phyloP scores from a whole-genome alignment of 2,797 vertebrate species.

The Cyprinodon diabolis region DNA sequence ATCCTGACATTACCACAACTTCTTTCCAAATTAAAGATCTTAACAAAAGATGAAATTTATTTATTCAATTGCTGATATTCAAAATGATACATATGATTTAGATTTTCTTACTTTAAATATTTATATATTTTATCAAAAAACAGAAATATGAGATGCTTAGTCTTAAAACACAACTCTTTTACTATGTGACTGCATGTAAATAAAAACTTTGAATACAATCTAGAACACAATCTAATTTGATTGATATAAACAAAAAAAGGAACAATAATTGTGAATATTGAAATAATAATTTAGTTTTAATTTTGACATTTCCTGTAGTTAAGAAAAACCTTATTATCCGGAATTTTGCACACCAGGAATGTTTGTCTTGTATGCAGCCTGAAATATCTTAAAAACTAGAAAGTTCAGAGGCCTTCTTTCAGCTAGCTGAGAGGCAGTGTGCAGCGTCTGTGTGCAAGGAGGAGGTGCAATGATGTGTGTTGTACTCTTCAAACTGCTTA shows the following conservation, averaged over 20 bases:
- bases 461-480: background rate
- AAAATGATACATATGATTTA: background rate
- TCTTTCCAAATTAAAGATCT: too few relatives aligned
- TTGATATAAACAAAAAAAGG: too few relatives aligned
- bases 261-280: too few relatives aligned
- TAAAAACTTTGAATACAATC: too few relatives aligned
- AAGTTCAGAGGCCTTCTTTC: background rate
- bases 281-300: too few relatives aligned
- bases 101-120: background rate
- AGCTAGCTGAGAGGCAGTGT: background rate
- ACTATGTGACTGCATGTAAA: background rate
- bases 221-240: too few relatives aligned
- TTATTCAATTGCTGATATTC: background rate
- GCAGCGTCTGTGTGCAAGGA: background rate
- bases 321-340: background rate
- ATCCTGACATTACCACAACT: too few relatives aligned
- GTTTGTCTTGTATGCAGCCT: background rate
- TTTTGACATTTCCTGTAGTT: background rate
- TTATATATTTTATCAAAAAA: background rate
- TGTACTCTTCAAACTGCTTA: too few relatives aligned
- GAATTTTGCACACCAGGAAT: background rate
- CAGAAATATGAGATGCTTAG: background rate
- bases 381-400: too few relatives aligned
- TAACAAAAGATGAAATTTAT: background rate
- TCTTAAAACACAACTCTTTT: background rate